These are phyloP conservation scores for Cyrtorhinus lividipennis DNA, from an alignment of 1,140 invertebrate species.

Conservation along the genomic window DNA sequence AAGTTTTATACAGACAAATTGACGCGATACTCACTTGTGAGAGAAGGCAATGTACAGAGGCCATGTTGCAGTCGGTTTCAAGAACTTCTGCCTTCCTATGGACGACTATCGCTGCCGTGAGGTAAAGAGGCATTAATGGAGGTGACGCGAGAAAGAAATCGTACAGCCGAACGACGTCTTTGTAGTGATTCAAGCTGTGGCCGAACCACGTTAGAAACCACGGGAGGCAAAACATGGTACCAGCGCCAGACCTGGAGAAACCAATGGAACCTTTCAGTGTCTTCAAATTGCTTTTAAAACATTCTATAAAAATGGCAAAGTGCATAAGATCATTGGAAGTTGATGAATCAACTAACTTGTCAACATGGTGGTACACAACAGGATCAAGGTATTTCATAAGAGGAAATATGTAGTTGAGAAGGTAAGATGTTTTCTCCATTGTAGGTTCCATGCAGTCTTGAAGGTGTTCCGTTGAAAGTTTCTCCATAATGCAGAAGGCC, in stretches of 20 bases:
- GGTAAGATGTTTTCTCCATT: slow-evolving; percentile 80
- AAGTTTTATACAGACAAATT: too few relatives aligned
- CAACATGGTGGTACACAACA: slow-evolving; percentile 41
- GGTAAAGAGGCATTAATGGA: slow-evolving; percentile 80
- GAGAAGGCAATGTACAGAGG: slow-evolving; percentile 58
- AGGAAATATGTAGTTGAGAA: slow-evolving; percentile 78
- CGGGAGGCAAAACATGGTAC: slow-evolving; percentile 92
- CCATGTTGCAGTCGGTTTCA: slow-evolving; percentile 65
- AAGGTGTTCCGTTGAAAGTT: slow-evolving; percentile 68
- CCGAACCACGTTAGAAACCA: slow-evolving; percentile 99
- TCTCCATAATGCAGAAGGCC: slow-evolving; percentile 73
- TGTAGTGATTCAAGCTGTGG: slow-evolving; percentile 80
- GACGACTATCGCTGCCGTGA: slow-evolving; percentile 75
- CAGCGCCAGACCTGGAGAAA: slow-evolving; percentile 69
- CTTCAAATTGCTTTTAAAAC: not conserved
- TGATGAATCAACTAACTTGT: slow-evolving; percentile 3
- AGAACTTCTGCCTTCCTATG: slow-evolving; percentile 62
- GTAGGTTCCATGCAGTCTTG: slow-evolving; percentile 83
- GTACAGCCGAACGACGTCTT: slow-evolving; percentile 79
- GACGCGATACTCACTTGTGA: slow-evolving; percentile 52
- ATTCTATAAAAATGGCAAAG: not conserved
- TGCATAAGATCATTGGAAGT: not conserved
- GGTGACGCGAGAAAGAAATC: slow-evolving; percentile 89
- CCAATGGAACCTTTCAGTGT: too few relatives aligned
- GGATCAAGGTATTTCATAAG: slow-evolving; percentile 59